Conservation (phyloP, 2,113 vertebrate species). For the Neoarius graeffei region DNA sequence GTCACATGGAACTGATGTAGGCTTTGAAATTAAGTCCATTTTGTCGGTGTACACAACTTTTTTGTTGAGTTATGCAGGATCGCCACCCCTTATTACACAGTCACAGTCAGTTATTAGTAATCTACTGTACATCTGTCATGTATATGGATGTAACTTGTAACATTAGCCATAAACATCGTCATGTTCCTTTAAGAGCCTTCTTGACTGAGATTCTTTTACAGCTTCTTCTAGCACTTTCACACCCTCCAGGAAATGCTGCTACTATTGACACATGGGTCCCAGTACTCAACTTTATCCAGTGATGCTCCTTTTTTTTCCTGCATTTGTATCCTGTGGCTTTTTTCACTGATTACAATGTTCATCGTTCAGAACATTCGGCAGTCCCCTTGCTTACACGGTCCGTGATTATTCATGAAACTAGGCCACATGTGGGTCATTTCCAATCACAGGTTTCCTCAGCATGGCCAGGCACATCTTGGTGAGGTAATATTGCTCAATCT, state of each 20-base stretch:
- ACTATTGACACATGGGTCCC: background rate
- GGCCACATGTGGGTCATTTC: background rate
- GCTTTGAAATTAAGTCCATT: background rate
- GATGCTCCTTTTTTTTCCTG: background rate
- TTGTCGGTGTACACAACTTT: background rate
- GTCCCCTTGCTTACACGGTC: background rate
- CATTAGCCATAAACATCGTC: background rate
- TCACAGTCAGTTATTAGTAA: background rate
- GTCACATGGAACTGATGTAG: background rate
- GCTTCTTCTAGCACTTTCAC: slow-evolving; percentile 39
- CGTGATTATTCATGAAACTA: slow-evolving; percentile 6
- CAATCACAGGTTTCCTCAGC: background rate
- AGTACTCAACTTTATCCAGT: background rate
- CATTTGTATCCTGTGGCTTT: background rate
- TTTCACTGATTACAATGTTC: background rate
- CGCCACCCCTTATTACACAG: too few species aligned
- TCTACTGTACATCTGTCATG: background rate
- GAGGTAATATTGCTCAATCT: slow-evolving; percentile 6
- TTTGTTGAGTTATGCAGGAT: background rate
- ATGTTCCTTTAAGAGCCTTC: background rate
- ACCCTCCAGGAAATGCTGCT: slow-evolving; percentile 42
- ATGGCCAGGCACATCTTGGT: background rate
- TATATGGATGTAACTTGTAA: background rate
- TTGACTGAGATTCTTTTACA: slow-evolving; percentile 21
- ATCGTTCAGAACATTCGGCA: background rate